A percentile compares a stretch with the other conserved stretches of the same genome.
These are phyloP conservation scores for Agapornis roseicollis DNA, from an alignment of 2,113 vertebrate genomes.

Conservation along the genomic window DNA sequence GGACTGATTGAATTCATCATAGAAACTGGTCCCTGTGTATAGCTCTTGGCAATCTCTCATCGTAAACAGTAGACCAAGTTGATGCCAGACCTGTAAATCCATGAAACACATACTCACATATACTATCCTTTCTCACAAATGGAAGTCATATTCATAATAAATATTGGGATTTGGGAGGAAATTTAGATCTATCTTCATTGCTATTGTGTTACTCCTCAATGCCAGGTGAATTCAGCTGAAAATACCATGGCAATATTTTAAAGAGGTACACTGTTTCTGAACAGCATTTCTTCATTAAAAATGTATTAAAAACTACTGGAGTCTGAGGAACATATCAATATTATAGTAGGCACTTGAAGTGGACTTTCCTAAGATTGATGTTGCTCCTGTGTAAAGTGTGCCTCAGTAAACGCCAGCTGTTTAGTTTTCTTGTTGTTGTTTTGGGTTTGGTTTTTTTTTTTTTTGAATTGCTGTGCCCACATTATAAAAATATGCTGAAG, in stretches of 20 bases:
- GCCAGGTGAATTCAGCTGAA: background rate
- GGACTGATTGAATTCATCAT: background rate
- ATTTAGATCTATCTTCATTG: background rate
- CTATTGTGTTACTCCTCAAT: background rate
- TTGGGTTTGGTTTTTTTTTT: too few relatives aligned
- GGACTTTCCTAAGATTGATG: slow-evolving; percentile 38
- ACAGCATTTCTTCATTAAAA: slow-evolving; percentile 20
- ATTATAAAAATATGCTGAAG: background rate
- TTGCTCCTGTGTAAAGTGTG: slow-evolving; percentile 12
- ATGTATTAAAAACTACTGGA: background rate
- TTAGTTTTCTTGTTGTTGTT: background rate
- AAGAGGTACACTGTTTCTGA: background rate
- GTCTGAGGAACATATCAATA: slow-evolving; percentile 12
- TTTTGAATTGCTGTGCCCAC: background rate
- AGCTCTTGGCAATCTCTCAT: background rate
- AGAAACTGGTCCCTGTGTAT: background rate
- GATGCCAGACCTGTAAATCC: background rate
- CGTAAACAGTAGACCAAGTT: background rate
- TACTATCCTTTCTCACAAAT: background rate
- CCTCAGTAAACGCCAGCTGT: background rate
- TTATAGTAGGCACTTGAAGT: slow-evolving; percentile 27
- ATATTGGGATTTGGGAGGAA: background rate
- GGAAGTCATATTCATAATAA: background rate
- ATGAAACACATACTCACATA: background rate
- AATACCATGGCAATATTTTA: background rate